These are phyloP conservation scores for Petromus typicus DNA, from an alignment of 2,113 vertebrate species.

Conservation along the genomic window DNA sequence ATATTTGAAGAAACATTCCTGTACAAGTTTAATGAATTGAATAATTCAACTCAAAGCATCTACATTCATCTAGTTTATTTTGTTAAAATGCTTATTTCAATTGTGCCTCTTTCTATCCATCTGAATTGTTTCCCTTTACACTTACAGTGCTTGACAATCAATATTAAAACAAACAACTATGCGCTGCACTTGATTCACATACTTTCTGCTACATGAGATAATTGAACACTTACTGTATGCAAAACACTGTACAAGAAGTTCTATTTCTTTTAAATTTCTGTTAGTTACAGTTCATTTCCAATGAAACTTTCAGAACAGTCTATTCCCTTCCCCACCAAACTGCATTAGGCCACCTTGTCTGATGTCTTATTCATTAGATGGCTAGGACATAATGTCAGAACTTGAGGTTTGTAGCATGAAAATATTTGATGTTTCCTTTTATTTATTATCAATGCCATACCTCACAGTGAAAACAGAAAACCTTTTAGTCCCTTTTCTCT, in stretches of 20 bases:
- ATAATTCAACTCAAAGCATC: background rate
- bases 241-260: background rate
- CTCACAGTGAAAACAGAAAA: background rate
- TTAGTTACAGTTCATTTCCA: slow-evolving; percentile 31
- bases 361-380: background rate
- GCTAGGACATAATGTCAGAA: background rate
- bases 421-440: background rate
- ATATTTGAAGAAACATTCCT: slow-evolving; percentile 22
- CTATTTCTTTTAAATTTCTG: slow-evolving; percentile 25
- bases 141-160: background rate
- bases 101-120: background rate
- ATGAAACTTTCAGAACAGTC: background rate
- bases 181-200: background rate
- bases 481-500: slow-evolving; percentile 1
- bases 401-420: slow-evolving; percentile 5
- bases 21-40: background rate
- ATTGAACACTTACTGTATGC: background rate
- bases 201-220: background rate
- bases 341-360: background rate
- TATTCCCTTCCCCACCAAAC: background rate
- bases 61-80: slow-evolving; percentile 31
- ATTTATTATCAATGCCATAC: background rate
- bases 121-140: background rate
- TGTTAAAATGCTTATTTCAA: slow-evolving; percentile 30
- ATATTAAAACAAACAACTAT: slow-evolving; percentile 13